Evolutionary conservation across 2,888 invertebrate species (phyloP), one percentile per base, ranked within the genome.

Genomic region (Euplagia quadripunctaria): DNA sequence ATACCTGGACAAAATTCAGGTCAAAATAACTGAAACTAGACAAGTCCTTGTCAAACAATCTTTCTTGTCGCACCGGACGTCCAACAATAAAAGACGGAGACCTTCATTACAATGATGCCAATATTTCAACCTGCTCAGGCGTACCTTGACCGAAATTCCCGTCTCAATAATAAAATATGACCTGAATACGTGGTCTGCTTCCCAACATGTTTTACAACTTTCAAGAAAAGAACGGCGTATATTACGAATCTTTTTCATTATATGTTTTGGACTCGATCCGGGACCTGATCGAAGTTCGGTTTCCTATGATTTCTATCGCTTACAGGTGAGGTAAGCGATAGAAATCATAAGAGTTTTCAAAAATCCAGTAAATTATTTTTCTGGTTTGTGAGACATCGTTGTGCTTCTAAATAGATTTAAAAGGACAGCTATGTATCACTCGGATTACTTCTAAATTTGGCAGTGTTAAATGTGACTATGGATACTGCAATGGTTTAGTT

Each of bases 131-230:
- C 71, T 75, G 74, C 51, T 75, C 76, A 76, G 79, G 79, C 72
- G 65, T 69, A 80, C 89, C 90, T 90, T 89, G 91, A 87, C 90
- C 89, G 86, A 85, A 72, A 79, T 86, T 86, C 74, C 69, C 70
- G 72, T 70, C 72, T 73, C 72, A 79, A 81, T 80, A 84, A 81
- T 80, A 83, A 86, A 84, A 81, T 79, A 83, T 86, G 89, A 85
- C 86, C 88, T 74, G 77, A 81, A 87, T 89, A 89, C 87, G 83
- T 81, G 86, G 83, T 81, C 78, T 70, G 80, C 80, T 82, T 86
- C 81, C 77, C 49, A 72, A 82, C 73, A 79, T 81, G 70, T 78
- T 84, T 80, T 83, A 87, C 79, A 81, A 72, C 76, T 81, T 78
- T 81, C 73, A 80, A 83, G 78, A 83, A 78, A 78, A 80, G 63